Percentiles rank a stretch among this genome's conserved stretches.
Evolutionary conservation across 2,888 invertebrate species (phyloP).

Genomic region (Arctia plantaginis): DNA sequence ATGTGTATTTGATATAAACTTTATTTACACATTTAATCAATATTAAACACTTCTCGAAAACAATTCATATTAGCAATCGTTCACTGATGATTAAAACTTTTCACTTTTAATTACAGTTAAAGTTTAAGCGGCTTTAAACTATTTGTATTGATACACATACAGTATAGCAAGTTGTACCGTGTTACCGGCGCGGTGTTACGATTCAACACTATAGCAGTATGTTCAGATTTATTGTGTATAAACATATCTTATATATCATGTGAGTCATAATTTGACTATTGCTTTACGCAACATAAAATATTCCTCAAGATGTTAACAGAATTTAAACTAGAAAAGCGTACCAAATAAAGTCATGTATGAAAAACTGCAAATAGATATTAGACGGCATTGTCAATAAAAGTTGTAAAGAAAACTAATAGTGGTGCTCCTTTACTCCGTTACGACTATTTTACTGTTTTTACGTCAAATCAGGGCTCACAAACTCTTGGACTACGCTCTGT

Average conservation of each 20-base stretch:
- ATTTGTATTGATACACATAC: no score
- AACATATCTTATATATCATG: neutral
- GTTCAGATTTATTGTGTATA: neutral
- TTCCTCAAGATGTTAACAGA: constrained; percentile 27
- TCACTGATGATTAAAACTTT: no score
- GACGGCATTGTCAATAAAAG: constrained; percentile 74
- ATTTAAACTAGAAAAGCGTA: constrained; percentile 51
- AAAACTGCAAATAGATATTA: constrained; percentile 56
- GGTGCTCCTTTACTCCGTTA: constrained; percentile 70
- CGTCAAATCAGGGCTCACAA: constrained; percentile 62
- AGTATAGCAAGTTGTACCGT: no score
- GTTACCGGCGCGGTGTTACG: no score
- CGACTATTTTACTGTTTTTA: constrained; percentile 77
- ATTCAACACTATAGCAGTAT: neutral
- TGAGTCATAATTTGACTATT: neutral
- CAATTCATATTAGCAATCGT: no score
- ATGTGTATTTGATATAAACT: no score
- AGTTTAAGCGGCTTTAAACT: no score
- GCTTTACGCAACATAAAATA: constrained; percentile 16
- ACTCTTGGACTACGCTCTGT: constrained; percentile 54
- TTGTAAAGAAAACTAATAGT: constrained; percentile 82
- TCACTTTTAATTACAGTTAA: no score
- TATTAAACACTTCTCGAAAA: no score
- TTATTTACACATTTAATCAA: no score
- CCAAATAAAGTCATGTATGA: constrained; percentile 58